Conservation (phyloP, 1,140 invertebrate species). For the Drosophila saltans region DNA sequence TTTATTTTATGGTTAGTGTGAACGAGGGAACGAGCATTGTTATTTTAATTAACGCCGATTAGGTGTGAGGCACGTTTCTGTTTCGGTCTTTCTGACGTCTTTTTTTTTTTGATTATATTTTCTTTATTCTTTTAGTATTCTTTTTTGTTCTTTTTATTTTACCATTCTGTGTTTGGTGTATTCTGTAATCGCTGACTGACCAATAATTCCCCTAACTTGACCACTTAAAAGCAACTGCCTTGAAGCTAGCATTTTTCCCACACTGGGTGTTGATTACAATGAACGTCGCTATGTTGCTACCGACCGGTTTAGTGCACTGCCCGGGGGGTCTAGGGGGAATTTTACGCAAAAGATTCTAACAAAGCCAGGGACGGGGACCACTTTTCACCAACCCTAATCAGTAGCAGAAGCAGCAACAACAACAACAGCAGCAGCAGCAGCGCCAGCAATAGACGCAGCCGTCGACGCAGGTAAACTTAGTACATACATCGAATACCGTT, state of each 20-base stretch:
- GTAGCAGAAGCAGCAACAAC: neutral
- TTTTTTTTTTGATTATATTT: conserved; percentile 20
- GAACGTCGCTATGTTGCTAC: conserved; percentile 26
- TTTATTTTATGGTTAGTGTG: conserved; percentile 24
- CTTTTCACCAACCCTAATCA: conserved; percentile 8
- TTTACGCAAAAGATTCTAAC: conserved; percentile 17
- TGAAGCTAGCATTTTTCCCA: conserved; percentile 64
- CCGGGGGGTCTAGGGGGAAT: conserved; percentile 10
- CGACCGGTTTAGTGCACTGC: conserved; percentile 20
- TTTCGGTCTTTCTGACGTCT: conserved; percentile 44
- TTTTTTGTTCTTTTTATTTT: conserved; percentile 18
- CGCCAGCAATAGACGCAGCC: neutral
- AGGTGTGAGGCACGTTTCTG: conserved; percentile 62
- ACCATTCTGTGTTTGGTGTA: neutral
- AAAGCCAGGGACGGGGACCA: conserved; percentile 1
- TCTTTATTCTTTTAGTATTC: conserved; percentile 12
- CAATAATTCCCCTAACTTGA: conserved; percentile 50
- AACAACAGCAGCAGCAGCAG: neutral
- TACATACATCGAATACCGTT: conserved; percentile 6
- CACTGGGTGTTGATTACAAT: conserved; percentile 56
- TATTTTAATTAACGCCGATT: conserved; percentile 65
- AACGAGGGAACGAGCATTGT: conserved; percentile 41
- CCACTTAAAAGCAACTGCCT: conserved; percentile 63
- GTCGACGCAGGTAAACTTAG: conserved; percentile 11
- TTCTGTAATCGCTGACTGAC: conserved; percentile 23